Conservation (phyloP, 1,140 invertebrate genomes). For the Drosophila busckii region DNA sequence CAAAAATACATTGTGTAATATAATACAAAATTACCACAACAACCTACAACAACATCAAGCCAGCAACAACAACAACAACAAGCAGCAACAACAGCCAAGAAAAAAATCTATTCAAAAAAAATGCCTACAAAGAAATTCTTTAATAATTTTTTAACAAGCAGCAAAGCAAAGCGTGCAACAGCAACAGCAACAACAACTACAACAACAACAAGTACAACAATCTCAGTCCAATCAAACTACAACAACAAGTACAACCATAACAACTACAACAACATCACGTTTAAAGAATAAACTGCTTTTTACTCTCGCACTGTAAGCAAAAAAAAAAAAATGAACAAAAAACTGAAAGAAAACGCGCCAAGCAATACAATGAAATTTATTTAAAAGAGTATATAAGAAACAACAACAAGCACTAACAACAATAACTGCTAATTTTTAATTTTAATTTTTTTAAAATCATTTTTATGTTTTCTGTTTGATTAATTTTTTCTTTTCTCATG, state of each 20-base stretch:
- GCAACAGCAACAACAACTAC: constrained; percentile 18
- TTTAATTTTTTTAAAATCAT: constrained; percentile 3
- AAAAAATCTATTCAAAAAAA: constrained; percentile 8
- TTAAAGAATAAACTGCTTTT: constrained; percentile 28
- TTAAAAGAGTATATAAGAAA: not conserved
- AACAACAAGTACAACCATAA: constrained; percentile 36
- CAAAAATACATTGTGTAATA: constrained; percentile 58
- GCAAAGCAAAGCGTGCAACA: constrained; percentile 10
- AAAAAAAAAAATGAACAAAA: constrained; percentile 11
- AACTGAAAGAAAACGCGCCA: constrained; percentile 14
- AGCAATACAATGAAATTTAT: not conserved
- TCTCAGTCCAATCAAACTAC: constrained; percentile 14
- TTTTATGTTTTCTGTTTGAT: constrained; percentile 25
- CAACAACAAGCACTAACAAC: constrained; percentile 24
- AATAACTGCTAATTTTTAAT: constrained; percentile 17
- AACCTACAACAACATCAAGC: constrained; percentile 43
- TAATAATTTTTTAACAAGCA: constrained; percentile 12
- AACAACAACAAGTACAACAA: constrained; percentile 16
- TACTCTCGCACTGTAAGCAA: constrained; percentile 35
- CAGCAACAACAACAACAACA: constrained; percentile 39
- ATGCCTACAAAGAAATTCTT: constrained; percentile 17
- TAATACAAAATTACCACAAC: constrained; percentile 53
- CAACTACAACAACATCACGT: constrained; percentile 37
- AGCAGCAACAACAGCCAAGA: constrained; percentile 45
- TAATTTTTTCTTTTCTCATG: constrained; percentile 19